These are phyloP conservation scores for Salarias fasciatus DNA, from an alignment of 2,797 vertebrate genomes.

Conservation along the genomic window DNA sequence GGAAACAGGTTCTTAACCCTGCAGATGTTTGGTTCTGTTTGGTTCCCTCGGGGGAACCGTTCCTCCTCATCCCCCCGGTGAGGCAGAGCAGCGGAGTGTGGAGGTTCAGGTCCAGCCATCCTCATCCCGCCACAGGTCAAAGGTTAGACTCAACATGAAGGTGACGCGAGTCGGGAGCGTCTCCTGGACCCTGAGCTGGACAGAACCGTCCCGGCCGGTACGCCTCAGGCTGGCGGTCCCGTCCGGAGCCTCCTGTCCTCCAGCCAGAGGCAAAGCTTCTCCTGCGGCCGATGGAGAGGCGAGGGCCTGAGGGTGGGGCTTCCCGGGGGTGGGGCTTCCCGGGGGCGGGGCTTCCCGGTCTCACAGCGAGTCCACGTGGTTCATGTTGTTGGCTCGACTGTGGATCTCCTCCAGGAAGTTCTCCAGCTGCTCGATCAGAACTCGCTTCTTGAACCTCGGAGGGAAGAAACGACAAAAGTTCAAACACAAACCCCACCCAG, in stretches of 20 bases:
- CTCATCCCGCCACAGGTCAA: not conserved
- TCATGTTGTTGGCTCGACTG: constrained; percentile 89
- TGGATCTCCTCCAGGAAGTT: constrained; percentile 96
- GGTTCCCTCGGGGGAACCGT: too few species aligned
- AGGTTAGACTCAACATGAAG: constrained; percentile 4
- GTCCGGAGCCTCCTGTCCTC: too few species aligned
- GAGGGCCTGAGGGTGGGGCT: too few species aligned
- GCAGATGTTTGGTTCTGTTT: too few species aligned
- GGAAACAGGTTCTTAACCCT: too few species aligned
- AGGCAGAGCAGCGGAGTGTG: constrained; percentile 68
- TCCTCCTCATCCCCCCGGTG: too few species aligned
- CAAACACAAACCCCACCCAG: too few species aligned
- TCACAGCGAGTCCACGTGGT: constrained; percentile 85
- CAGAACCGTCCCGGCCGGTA: too few species aligned
- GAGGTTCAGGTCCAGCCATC: constrained; percentile 4
- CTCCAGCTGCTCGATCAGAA: constrained; percentile 96
- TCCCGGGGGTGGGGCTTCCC: constrained; percentile 4
- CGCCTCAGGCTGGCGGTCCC: constrained; percentile 8
- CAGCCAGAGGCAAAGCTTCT: too few species aligned
- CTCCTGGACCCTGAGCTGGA: too few species aligned
- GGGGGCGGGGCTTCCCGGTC: not conserved
- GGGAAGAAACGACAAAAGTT: not conserved
- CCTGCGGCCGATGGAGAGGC: too few species aligned
- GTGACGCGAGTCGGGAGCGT: too few species aligned
- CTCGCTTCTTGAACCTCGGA: constrained; percentile 95